Evolutionary conservation across 53 echinoderm and acorn worm genomes (phyloP).

Genomic region (Zoroaster sp.): DNA sequence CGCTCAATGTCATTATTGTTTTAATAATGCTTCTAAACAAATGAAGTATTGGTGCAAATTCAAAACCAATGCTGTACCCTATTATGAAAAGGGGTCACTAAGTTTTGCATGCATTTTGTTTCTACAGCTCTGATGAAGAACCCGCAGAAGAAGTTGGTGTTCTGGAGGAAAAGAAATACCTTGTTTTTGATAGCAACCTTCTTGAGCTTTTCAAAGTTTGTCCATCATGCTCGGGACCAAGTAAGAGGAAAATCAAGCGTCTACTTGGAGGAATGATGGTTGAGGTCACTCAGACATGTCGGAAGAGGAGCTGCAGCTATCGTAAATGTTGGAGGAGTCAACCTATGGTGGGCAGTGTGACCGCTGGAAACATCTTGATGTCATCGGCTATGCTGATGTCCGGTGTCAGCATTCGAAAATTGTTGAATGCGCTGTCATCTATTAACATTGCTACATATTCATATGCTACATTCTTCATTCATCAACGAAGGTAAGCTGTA

Average conservation of each 20-base stretch:
- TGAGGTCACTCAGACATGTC: conserved; percentile 4
- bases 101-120: not conserved
- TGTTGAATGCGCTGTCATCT: not conserved
- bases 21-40: too few relatives aligned
- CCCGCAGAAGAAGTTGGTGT: not conserved
- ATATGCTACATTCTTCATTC: not conserved
- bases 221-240: not conserved
- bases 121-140: conserved; percentile 11
- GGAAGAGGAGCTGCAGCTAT: not conserved
- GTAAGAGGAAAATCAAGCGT: not conserved
- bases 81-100: not conserved
- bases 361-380: conserved; percentile 10
- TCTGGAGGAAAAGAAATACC: conserved; percentile 22
- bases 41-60: not conserved
- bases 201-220: conserved; percentile 8
- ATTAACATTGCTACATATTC: conserved; percentile 12
- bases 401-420: not conserved
- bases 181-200: not conserved
- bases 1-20: too few relatives aligned
- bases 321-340: not conserved
- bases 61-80: not conserved
- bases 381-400: conserved; percentile 5
- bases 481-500: not conserved
- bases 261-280: conserved; percentile 24
- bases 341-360: conserved; percentile 11